Evolutionary conservation across 2,888 invertebrate genomes (phyloP), one percentile per base, ranked within the genome.

Genomic region (Eristalis tenax): DNA sequence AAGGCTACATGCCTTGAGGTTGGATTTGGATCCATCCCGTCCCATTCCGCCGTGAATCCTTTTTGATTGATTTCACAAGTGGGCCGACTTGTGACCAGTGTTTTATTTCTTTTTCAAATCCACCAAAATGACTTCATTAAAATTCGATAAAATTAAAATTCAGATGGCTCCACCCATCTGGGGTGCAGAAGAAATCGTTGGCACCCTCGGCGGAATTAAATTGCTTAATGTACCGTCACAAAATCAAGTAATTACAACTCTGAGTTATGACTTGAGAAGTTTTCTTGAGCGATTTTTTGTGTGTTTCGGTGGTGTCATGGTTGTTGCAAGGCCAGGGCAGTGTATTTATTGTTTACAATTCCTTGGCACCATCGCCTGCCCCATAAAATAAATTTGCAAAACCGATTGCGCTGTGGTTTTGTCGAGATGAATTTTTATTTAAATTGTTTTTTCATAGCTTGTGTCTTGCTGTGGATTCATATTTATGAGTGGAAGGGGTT

Each of bases 201-300:
- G 86, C 83, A 79, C 86, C 86, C 83, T 83, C 61, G 70, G 61
- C 61, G 57, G 43, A 70, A 86, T 83, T 40, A 78, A 83, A 86
- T 86, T 86, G 87, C 76, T 87, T 80, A 87, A 87, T 87, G 87
- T 87, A 74, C 61, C 80, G 87, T 76, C 63, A 50, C 71, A 65
- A 63, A 83, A 79, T 75, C 66, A 79, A 87, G 73, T 83, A 87
- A 83, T 87, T 87, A 87, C 79, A 65, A 50, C 38, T 69, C 70
- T 86, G 86, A 86, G 56, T 86, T 83, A 86, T 86, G 83, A 71
- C 78, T 71, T 75, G 28, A 28, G 65, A 71, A 78, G 40, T 78
- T 82, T 32, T 68, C 28, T 23, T 40, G 6, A 28, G 65, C 50
- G 18, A 11, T 18, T 61, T 50, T n/a, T 32, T 18, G 43, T 38